Base-by-base conservation (phyloP, 1,140 invertebrate genomes). In the Teleopsis dalmanni region DNA sequence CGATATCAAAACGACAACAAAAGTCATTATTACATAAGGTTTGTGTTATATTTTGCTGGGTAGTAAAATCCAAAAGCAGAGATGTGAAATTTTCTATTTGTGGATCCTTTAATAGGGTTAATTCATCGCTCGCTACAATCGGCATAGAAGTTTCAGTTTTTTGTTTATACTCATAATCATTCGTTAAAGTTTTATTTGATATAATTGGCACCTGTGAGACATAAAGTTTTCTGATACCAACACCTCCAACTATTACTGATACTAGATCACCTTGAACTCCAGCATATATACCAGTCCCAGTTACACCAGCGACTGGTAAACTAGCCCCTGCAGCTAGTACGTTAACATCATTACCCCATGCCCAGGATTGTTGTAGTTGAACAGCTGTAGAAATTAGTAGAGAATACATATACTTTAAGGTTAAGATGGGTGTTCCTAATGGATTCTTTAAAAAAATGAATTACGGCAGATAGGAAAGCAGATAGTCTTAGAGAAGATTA, bases 341-440 rank as follows among this genome's bases (percentile, higher is more conserved):
- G 49, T 80, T 81, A 0, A 74, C 72, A 48, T 75, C 59, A 18
- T 74, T 73, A 1, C 52, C 55, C 43, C 62, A 73, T 1, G 77
- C 70, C 73, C 76, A 80, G 7, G 71, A 71, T 36, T 68, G 54
- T 47, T 76, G 72, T 27, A 71, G 60, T 29, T 76, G 72, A 6
- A 74, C 57, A 11, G 66, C 78, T 80, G 53, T 11, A 14, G 26
- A 9, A 3, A 8, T 26, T 2, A 19, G 23, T 13, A 34, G 21
- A 47, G 26, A 36, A 10, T 7, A 36, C n/a, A n/a, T n/a, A n/a
- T n/a, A n/a, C n/a, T n/a, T n/a, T n/a, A n/a, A n/a, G n/a, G n/a
- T n/a, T n/a, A n/a, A n/a, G n/a, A n/a, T n/a, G n/a, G n/a, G n/a
- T n/a, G n/a, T n/a, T n/a, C n/a, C n/a, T n/a, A n/a, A n/a, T n/a